Evolutionary conservation across 1,140 invertebrate genomes (phyloP), one percentile per base, ranked within the genome.

Genomic region (Coboldia fuscipes): DNA sequence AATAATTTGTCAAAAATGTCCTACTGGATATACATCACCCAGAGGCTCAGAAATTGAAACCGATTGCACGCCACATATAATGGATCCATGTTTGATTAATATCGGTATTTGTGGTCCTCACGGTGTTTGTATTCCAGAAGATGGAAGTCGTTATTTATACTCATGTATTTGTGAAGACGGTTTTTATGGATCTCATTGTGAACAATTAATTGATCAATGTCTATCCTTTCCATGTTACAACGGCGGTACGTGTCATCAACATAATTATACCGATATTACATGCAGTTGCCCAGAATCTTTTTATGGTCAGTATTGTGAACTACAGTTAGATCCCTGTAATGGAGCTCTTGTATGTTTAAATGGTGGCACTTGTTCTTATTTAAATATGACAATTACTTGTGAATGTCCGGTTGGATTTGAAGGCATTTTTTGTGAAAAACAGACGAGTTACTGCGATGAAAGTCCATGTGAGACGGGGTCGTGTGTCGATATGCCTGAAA

Each of bases 381-480:
- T 39, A 9, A 43, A 48, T 37, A 42, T 51, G n/a, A 50, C 59
- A 19, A 45, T 50, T 15, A 44, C 48, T 13, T 77, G 73, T 46
- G 39, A 57, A 4, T 77, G 73, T 51, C 43, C 56, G 6, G 40
- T 56, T 17, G 70, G 38, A 36, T 55, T 42, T 41, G 29, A 34
- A 42, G 66, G 64, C 10, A 46, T 56, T 20, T 46, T 45, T 23
- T 69, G 64, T 38, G 58, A 66, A 40, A 43, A 43, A 15, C 37
- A 48, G 27, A 35, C 56, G 12, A 51, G 63, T 37, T 50, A 54
- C 22, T 69, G 65, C 34, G 36, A 45, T 7, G 39, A 42, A 17
- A 46, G 46, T 13, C 51, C 62, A 4, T 76, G 72, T 46, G 68
- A 72, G 45, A 61, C 58, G 35, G 68, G 58, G 1, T 57, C 42